Evolutionary conservation across 2,113 vertebrate species (phyloP), one percentile per base, ranked within the genome.

Genomic region (Lycocorax pyrrhopterus): DNA sequence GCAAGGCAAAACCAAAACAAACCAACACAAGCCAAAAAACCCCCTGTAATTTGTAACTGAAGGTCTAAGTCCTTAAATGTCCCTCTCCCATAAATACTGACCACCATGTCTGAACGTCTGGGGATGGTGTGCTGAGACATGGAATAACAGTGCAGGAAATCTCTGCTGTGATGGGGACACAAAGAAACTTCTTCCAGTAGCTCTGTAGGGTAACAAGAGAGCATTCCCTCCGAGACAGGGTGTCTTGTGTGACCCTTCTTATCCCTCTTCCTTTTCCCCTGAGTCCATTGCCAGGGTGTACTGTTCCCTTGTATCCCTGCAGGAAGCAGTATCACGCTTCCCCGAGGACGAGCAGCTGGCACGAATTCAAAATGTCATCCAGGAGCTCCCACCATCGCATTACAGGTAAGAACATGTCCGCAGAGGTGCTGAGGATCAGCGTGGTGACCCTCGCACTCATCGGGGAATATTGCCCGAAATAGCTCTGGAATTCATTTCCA

Each of bases 361-460:
- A 71, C 97, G 98, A 94, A 98, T 99, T 92, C 99, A 99, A 94
- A 98, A 97, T 96, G 98, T 98, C 97, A 98, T 99, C 97, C 98
- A 98, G 97, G 98, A 99, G 92, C 98, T 99, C 67, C 99, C 99
- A 12, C 97, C 95, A 13, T 95, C 99, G 9, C 99, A 99, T 97
- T 99, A 99, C 96, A 99, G 99, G 99, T 99, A 97, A 98, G 96
- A 94, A 33, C 1, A 4, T 19, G 13, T 27, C 32, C 37, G 13
- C 12, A 1, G 4, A 59, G 56, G 62, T 68, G 63, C 69, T 73
- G 69, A 56, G 63, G 74, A 53, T 39, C 59, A 59, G 35, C 3
- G 4, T 47, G 59, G n/a, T 72, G 46, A 58, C 60, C 33, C 16
- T 63, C 63, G 60, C 46, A 19, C 25, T 16, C 10, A 4, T 21